phyloP scores from a whole-genome alignment of 35 echinoderm and acorn worm species.

The Amphiura filiformis region DNA sequence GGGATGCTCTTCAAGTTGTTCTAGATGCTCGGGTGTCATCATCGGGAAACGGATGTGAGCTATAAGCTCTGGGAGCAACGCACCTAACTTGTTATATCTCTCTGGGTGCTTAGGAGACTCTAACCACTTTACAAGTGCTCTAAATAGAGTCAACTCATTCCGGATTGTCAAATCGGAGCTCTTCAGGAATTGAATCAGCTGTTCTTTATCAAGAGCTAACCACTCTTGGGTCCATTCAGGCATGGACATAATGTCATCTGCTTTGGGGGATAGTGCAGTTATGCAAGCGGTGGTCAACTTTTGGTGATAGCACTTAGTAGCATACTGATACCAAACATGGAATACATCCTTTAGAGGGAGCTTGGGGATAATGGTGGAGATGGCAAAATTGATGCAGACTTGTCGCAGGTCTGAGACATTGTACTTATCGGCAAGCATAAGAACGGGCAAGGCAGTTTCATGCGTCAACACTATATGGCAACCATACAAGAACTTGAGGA shows the following conservation, averaged over 20 bases:
- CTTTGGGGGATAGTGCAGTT: slow-evolving; percentile 86
- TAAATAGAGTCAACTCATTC: slow-evolving; percentile 83
- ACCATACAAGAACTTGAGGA: slow-evolving; percentile 84
- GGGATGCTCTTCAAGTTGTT: slow-evolving; percentile 57
- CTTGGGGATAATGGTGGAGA: slow-evolving; percentile 88
- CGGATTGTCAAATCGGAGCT: slow-evolving; percentile 86
- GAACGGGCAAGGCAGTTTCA: slow-evolving; percentile 82
- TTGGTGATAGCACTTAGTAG: slow-evolving; percentile 99
- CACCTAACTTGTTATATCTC: slow-evolving; percentile 49
- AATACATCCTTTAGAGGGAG: slow-evolving; percentile 96
- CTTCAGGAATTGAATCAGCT: slow-evolving; percentile 88
- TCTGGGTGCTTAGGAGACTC: slow-evolving; percentile 84
- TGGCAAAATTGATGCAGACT: slow-evolving; percentile 88
- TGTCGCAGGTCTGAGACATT: slow-evolving; percentile 82
- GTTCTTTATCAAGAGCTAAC: slow-evolving; percentile 84
- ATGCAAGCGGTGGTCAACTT: slow-evolving; percentile 68
- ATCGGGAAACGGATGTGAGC: slow-evolving; percentile 82
- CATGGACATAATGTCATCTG: slow-evolving; percentile 95
- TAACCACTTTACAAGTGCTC: slow-evolving; percentile 86
- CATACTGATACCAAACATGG: slow-evolving; percentile 98
- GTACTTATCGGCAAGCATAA: slow-evolving; percentile 98
- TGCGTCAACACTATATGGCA: slow-evolving; percentile 86
- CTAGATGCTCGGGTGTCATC: slow-evolving; percentile 91
- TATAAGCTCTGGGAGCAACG: slow-evolving; percentile 71
- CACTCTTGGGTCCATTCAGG: slow-evolving; percentile 94